Conservation (phyloP, 1,140 invertebrate genomes). For the Calliphora vicina region DNA sequence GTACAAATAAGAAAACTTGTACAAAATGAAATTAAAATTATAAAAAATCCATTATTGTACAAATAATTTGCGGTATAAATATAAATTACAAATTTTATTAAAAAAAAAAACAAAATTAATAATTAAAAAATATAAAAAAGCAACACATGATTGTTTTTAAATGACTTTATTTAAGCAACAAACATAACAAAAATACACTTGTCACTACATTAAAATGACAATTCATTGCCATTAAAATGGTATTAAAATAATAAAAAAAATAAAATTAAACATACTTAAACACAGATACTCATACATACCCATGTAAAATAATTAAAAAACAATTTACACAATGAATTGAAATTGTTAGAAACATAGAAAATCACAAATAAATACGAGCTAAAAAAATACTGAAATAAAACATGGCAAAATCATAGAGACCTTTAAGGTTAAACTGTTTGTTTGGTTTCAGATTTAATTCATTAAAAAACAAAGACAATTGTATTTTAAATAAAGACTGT, state of each 20-base stretch:
- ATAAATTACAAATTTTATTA: neutral
- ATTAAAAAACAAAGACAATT: too few species aligned
- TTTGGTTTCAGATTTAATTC: neutral
- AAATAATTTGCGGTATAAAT: neutral
- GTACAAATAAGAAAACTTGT: neutral
- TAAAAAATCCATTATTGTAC: slow-evolving; percentile 18
- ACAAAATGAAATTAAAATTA: neutral
- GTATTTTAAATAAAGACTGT: neutral
- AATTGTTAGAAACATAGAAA: neutral
- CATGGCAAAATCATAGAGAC: neutral
- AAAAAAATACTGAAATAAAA: neutral
- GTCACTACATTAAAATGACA: slow-evolving; percentile 26
- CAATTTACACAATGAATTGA: neutral
- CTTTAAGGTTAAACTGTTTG: neutral
- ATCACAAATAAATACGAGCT: neutral
- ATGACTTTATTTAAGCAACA: slow-evolving; percentile 21
- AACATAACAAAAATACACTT: neutral
- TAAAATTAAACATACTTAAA: neutral
- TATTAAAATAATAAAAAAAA: neutral
- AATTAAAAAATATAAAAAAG: slow-evolving; percentile 12
- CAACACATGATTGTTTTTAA: slow-evolving; percentile 6
- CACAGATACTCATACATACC: neutral
- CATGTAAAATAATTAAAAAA: slow-evolving; percentile 6
- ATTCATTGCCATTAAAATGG: slow-evolving; percentile 1
- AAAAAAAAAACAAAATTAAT: neutral